Evolutionary conservation across 2,888 invertebrate species (phyloP).

Genomic region (Fabriciana adippe): DNA sequence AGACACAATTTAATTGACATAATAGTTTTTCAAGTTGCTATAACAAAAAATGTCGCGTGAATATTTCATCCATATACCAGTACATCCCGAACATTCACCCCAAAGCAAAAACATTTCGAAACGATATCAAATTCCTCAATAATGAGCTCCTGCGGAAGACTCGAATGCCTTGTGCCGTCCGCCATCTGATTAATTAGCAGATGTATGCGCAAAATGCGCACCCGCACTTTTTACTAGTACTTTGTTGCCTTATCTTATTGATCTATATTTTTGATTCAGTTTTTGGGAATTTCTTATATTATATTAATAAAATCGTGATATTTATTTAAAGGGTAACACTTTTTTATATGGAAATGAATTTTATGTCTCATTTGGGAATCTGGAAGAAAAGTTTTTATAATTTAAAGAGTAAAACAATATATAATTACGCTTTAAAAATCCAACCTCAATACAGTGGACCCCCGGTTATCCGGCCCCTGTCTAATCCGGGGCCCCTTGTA

Average conservation of each 20-base stretch:
- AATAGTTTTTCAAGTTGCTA: no score
- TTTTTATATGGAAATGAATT: no score
- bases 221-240: conserved; percentile 40
- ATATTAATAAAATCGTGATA: no score
- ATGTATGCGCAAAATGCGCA: conserved; percentile 44
- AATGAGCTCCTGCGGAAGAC: conserved; percentile 66
- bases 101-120: conserved; percentile 44
- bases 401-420: no score
- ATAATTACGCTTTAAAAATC: no score
- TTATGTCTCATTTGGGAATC: no score
- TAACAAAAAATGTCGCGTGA: background rate
- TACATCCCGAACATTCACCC: conserved; percentile 27
- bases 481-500: no score
- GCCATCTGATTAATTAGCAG: conserved; percentile 47
- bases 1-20: no score
- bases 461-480: no score
- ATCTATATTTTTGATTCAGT: conserved; percentile 15
- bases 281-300: background rate
- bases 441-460: no score
- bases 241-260: conserved; percentile 13
- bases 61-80: conserved; percentile 1
- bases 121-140: conserved; percentile 73
- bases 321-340: no score
- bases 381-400: no score
- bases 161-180: conserved; percentile 50